Evolutionary conservation across 2,113 vertebrate genomes (phyloP), one percentile per base, ranked within the genome.

Genomic region (Amphilophus citrinellus): DNA sequence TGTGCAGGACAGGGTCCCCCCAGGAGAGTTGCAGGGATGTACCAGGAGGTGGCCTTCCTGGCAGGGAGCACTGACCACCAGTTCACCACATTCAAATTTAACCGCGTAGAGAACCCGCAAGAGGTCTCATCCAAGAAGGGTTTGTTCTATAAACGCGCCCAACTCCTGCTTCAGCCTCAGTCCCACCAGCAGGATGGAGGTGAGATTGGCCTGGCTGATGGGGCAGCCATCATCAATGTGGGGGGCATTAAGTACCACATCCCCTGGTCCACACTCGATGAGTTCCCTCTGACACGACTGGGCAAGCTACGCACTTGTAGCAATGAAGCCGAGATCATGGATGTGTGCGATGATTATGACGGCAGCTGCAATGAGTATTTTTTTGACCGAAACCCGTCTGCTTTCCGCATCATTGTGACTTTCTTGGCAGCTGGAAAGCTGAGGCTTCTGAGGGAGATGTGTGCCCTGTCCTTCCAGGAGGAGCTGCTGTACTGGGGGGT

Each of bases 401-500:
- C 98, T 86, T 99, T 99, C 94, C 97, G 98, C 80, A 97, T 96
- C 3, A 98, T 99, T 18, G 97, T 97, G 93, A 97, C 97, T 35
- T 98, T 98, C 92, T 90, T 99, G 94, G 97, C 97, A 0, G 98
- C 98, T 1, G 98, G 97, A 53, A 99, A 98, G 92, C 97, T 99
- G 84, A 95, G 98, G 37, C 96, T 99, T 39, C 95, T 98, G 88
- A 96, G 97, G 77, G 98, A 98, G 93, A 97, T 98, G 95, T 99
- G 98, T 0, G 97, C 97, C 6, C 95, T 99, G 78, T 98, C 98
- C 44, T 99, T 99, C 93, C 98, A 97, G 94, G 98, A 99, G 93
- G 98, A 99, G 92, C 96, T 99, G 81, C 95, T 97, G 84, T 99
- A 99, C 95, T 99, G 98, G 98, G 98, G 98, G 14, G 96, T 98